phyloP scores from a whole-genome alignment of 2,888 invertebrate species.

The Nomada flava region DNA sequence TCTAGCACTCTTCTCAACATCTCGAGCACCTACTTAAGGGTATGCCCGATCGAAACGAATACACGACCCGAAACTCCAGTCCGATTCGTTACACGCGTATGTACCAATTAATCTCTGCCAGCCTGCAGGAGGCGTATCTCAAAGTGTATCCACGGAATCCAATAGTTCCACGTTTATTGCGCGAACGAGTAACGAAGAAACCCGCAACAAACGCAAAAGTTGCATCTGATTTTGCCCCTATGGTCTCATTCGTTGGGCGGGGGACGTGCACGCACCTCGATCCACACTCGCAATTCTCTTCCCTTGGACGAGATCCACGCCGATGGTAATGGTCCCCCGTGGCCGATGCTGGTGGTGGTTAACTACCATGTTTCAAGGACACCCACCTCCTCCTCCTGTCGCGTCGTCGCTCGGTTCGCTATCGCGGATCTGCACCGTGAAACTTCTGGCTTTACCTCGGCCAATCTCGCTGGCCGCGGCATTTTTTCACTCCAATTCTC shows the following conservation, averaged over 20 bases:
- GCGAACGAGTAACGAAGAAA: background rate
- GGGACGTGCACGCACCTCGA: constrained; percentile 51
- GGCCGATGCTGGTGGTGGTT: constrained; percentile 74
- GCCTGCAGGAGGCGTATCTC: background rate
- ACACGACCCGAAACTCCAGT: background rate
- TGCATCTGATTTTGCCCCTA: background rate
- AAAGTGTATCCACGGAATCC: accelerated
- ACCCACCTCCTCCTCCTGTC: constrained; percentile 69
- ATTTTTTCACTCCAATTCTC: background rate
- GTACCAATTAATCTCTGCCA: background rate
- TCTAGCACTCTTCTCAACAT: background rate
- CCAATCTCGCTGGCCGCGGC: constrained; percentile 24
- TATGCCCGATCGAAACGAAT: background rate
- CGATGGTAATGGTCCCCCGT: constrained; percentile 72
- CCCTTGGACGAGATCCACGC: constrained; percentile 53
- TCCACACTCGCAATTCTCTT: constrained; percentile 22
- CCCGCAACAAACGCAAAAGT: background rate
- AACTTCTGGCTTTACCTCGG: constrained; percentile 54
- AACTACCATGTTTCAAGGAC: constrained; percentile 79
- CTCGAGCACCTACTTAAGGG: background rate
- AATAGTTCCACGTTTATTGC: background rate
- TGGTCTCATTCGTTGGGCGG: constrained; percentile 19
- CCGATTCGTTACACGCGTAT: background rate
- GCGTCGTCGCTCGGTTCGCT: constrained; percentile 56
- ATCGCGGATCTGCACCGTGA: constrained; percentile 67